Percentiles rank a stretch among this genome's conserved stretches.
phyloP scores from a whole-genome alignment of 2,113 vertebrate species.

The Ptilorrhoa leucosticta region DNA sequence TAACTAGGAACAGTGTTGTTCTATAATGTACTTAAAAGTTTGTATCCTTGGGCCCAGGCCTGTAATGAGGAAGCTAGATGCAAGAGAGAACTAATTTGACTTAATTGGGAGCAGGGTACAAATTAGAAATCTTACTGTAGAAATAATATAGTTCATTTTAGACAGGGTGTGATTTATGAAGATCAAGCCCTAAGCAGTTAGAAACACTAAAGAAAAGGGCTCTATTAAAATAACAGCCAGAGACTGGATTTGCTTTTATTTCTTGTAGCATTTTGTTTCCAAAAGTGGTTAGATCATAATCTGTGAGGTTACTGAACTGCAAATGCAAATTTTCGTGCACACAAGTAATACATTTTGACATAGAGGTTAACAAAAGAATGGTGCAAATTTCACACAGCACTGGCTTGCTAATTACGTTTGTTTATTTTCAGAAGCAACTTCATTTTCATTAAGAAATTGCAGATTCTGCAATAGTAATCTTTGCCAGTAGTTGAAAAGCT shows the following conservation, averaged over 20 bases:
- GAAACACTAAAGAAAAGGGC: background rate
- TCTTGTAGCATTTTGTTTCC: conserved; percentile 22
- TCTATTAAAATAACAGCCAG: conserved; percentile 21
- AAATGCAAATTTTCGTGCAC: conserved; percentile 30
- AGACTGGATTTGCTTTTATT: conserved; percentile 31
- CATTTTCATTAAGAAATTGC: conserved; percentile 68
- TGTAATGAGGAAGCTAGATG: background rate
- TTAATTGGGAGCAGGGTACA: conserved; percentile 11
- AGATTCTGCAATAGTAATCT: conserved; percentile 46
- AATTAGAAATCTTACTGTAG: background rate
- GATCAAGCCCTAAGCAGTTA: conserved; percentile 2
- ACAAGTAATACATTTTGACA: conserved; percentile 60
- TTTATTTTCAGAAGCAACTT: conserved; percentile 57
- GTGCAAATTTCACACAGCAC: conserved; percentile 53
- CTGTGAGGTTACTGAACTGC: conserved; percentile 34
- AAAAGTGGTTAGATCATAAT: conserved; percentile 41
- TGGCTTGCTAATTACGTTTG: conserved; percentile 55
- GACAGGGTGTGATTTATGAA: background rate
- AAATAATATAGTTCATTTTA: background rate
- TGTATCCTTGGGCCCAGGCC: background rate
- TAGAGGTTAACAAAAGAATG: conserved; percentile 60
- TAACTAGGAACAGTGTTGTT: background rate
- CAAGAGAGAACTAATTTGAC: background rate
- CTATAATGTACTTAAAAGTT: background rate
- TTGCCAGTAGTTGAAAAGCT: conserved; percentile 35